These are phyloP conservation scores for Holothuria leucospilota DNA, from an alignment of 53 echinoderm and acorn worm species.

Conservation along the genomic window DNA sequence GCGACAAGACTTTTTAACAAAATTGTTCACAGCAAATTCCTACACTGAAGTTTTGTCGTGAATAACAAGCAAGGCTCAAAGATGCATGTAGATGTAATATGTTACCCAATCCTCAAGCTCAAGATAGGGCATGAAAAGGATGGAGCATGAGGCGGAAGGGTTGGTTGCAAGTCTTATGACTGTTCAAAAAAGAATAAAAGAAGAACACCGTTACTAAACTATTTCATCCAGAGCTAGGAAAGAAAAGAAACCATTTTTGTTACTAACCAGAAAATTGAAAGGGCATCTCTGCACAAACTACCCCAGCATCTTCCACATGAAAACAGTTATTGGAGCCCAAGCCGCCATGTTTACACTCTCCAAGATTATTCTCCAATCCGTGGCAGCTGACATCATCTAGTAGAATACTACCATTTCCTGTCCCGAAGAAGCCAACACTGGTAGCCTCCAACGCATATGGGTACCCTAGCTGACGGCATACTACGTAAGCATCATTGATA, in stretches of 20 bases:
- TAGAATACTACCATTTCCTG: slow-evolving; percentile 53
- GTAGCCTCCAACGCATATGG: slow-evolving; percentile 61
- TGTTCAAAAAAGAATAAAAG: too few relatives aligned
- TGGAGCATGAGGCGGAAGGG: too few relatives aligned
- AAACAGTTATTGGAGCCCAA: slow-evolving; percentile 54
- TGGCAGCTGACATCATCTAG: slow-evolving; percentile 62
- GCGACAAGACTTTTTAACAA: too few relatives aligned
- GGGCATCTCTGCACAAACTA: slow-evolving; percentile 39
- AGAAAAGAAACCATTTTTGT: neutral
- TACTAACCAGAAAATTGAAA: slow-evolving; percentile 26
- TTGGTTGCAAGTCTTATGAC: too few relatives aligned
- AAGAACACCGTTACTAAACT: too few relatives aligned
- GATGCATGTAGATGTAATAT: too few relatives aligned
- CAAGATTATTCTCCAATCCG: slow-evolving; percentile 52
- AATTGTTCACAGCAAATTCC: too few relatives aligned
- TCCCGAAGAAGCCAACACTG: slow-evolving; percentile 58
- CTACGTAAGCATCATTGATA: slow-evolving; percentile 56
- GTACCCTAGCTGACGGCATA: slow-evolving; percentile 68
- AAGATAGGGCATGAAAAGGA: too few relatives aligned
- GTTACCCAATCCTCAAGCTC: too few relatives aligned
- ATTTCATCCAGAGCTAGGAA: too few relatives aligned
- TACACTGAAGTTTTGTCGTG: too few relatives aligned
- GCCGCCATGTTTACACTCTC: slow-evolving; percentile 51
- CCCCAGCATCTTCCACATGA: slow-evolving; percentile 65
- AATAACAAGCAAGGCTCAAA: too few relatives aligned